phyloP scores from a whole-genome alignment of 2,888 invertebrate species.

The Notodonta ziczac region DNA sequence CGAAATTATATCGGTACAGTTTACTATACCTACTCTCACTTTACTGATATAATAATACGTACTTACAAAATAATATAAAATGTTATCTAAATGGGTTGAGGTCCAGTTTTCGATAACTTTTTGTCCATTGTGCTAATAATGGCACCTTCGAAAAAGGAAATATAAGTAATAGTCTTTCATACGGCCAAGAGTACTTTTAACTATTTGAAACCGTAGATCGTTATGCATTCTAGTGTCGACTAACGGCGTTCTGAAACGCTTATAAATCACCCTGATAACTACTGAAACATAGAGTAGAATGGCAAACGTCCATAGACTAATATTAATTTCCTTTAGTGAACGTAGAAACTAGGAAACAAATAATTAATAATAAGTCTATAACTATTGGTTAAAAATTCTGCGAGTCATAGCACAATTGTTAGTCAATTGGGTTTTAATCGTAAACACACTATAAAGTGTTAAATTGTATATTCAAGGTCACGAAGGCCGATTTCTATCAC shows the following conservation, averaged over 20 bases:
- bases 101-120: not conserved
- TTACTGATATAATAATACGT: conserved; percentile 18
- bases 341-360: not conserved
- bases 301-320: not conserved
- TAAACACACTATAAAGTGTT: too few relatives aligned
- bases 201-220: not conserved
- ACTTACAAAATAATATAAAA: not conserved
- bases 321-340: not conserved
- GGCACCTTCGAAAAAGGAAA: not conserved
- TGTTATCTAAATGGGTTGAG: conserved; percentile 1
- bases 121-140: not conserved
- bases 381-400: not conserved
- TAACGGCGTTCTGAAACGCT: not conserved
- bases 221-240: conserved; percentile 2
- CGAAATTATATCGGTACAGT: conserved; percentile 22
- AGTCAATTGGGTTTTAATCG: not conserved
- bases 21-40: conserved; percentile 14
- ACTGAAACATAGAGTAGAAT: not conserved
- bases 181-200: not conserved
- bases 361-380: not conserved
- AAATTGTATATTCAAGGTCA: too few relatives aligned
- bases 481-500: too few relatives aligned
- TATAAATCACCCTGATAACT: conserved; percentile 1
- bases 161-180: not conserved
- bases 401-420: not conserved